Conservation (phyloP, 1,140 invertebrate species). For the Cheumatopsyche charites region DNA sequence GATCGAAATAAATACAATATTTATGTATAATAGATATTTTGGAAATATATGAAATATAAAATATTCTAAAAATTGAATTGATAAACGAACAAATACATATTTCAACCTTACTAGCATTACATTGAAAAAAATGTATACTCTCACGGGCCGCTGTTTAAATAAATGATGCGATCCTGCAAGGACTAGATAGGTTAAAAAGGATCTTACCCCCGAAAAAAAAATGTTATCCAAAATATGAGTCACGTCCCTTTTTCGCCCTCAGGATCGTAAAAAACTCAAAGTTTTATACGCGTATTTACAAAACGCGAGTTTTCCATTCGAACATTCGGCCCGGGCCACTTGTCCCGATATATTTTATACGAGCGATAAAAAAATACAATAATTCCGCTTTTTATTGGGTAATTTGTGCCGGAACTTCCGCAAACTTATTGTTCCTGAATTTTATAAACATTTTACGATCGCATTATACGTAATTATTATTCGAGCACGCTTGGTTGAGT, state of each 20-base stretch:
- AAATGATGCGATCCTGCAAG: background rate
- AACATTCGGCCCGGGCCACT: background rate
- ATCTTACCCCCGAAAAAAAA: background rate
- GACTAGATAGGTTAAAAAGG: background rate
- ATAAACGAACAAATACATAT: too few relatives aligned
- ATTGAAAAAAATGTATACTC: too few relatives aligned
- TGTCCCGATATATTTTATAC: background rate
- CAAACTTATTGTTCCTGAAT: conserved; percentile 1
- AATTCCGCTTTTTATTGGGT: conserved; percentile 8
- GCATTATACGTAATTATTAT: background rate
- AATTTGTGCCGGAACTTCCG: conserved; percentile 16
- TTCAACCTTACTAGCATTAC: too few relatives aligned
- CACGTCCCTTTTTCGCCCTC: conserved; percentile 7
- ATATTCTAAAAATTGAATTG: too few relatives aligned
- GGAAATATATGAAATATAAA: too few relatives aligned
- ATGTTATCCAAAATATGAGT: conserved; percentile 9
- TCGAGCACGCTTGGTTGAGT: too few relatives aligned
- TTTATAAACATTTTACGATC: conserved; percentile 7
- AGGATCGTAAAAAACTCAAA: conserved; percentile 18
- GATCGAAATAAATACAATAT: too few relatives aligned
- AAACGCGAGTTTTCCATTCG: conserved; percentile 19
- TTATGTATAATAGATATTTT: too few relatives aligned
- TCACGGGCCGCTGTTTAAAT: background rate
- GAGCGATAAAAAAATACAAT: conserved; percentile 13
- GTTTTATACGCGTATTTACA: conserved; percentile 10